Evolutionary conservation across 1,140 invertebrate genomes (phyloP).

Genomic region (Portunus trituberculatus): DNA sequence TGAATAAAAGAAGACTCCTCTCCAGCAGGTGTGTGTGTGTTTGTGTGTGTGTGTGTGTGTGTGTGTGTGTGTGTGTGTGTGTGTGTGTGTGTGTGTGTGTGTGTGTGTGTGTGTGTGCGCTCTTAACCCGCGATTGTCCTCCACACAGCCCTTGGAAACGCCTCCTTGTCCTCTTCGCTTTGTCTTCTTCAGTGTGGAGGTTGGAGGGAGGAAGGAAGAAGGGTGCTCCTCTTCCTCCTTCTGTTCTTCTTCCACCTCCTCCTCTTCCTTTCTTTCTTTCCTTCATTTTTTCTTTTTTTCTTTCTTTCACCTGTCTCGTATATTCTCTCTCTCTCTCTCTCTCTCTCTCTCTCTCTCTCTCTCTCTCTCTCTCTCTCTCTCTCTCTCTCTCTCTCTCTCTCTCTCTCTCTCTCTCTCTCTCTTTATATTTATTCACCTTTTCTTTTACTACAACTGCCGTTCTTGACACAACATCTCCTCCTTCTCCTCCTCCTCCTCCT

Average conservation of each 20-base stretch:
- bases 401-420: background rate
- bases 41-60: too few relatives aligned
- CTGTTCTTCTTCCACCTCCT: too few relatives aligned
- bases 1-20: constrained; percentile 45
- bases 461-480: too few relatives aligned
- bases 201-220: background rate
- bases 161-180: constrained; percentile 55
- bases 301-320: background rate
- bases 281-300: background rate
- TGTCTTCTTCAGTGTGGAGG: constrained; percentile 33
- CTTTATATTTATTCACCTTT: background rate
- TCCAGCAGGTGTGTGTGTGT: background rate
- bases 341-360: background rate
- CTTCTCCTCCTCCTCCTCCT: too few relatives aligned
- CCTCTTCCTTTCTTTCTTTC: background rate
- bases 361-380: background rate
- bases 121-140: constrained; percentile 41
- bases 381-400: background rate
- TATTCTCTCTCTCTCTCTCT: background rate
- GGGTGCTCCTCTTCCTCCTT: constrained; percentile 26
- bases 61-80: background rate
- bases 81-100: constrained; percentile 34
- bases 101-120: constrained; percentile 30
- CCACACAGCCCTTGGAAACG: constrained; percentile 14
- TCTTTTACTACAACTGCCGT: background rate